Evolutionary conservation across 30 jellyfish, hydroid and myxozoan genomes (phyloP), one percentile per base, ranked within the genome.

Genomic region (Hydractinia echinata): DNA sequence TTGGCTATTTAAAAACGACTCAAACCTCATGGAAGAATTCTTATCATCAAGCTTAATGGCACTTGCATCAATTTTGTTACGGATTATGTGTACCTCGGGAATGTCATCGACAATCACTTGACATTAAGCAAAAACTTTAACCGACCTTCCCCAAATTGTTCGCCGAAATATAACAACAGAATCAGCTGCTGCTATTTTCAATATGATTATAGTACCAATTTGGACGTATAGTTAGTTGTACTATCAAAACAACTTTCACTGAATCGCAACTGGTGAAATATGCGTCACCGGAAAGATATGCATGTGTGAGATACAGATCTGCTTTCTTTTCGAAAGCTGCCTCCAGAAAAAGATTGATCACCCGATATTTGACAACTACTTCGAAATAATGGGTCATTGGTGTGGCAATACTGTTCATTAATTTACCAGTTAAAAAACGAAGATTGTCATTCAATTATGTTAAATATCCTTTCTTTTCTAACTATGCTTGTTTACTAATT

Each of bases 361-460:
- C 69, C 69, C 69, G 69, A 58, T 58, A 11, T 58, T 58, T 16
- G 69, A 58, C 69, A 58, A 58, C 69, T 58, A 58, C 69, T 58
- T 58, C 69, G 19, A 58, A 58, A 58, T 58, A 58, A 58, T 58
- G 69, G 18, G 69, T 58, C 69, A 58, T 30, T 30, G 44, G 44
- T 30, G 44, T 30, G 44, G 1, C 44, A 30, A 2, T 30, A 30
- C 44, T 30, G 2, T 30, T 30, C 44, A 30, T 0, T 30, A 30
- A 30, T 30, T 30, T 30, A 30, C 44, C 44, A 30, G 44, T 30
- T 30, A 30, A 30, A 30, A 30, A 2, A 30, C 44, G 44, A 30
- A 30, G 44, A 30, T 30, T 30, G 44, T 30, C 44, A 30, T 30
- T 30, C 2, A 30, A 30, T 30, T 30, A n/a, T n/a, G 44, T 30